Evolutionary conservation across 1,140 invertebrate genomes (phyloP), one percentile per base, ranked within the genome.

Genomic region (Caenorhabditis inopinata): DNA sequence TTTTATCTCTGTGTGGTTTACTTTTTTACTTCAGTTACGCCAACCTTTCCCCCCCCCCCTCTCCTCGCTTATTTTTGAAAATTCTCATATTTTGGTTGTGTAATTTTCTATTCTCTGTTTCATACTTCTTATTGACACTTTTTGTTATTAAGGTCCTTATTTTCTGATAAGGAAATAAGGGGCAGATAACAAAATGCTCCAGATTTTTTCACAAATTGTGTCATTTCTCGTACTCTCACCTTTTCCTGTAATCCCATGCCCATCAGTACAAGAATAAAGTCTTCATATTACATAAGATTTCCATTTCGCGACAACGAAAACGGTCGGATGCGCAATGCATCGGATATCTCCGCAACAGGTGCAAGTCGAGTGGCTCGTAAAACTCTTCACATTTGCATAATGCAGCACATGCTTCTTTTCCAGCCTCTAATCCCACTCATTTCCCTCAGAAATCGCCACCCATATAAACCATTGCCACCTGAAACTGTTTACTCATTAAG

Each of bases 361-460:
- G 58, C 58, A 68, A 68, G 58, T 68, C 32, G 58, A 68, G 58
- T 68, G 58, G 32, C 58, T 68, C 58, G 58, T 68, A 68, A 68
- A 68, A 68, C 58, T 68, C 58, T 68, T 68, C 58, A 68, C 32
- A 68, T 68, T 68, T 68, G 58, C 58, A 68, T 68, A 68, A 68
- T 21, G 2, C 14, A 32, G 16, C 58, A 68, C 32, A 29, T 38
- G 58, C 58, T 14, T 2, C n/a, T n/a, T 51, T 68, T 68, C 32
- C 32, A 18, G 58, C 16, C 12, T 21, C 32, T 68, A 68, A 68
- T 68, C 58, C 32, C 32, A 11, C 32, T 68, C 14, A 38, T 14
- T 42, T 42, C 38, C 14, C 35, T 62, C 27, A 38, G 16, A 68
- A 68, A 38, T 68, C n/a, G 58, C 35, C 32, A 68, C 58, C 46